Evolutionary conservation across 2,888 invertebrate genomes (phyloP), one percentile per base, ranked within the genome.

Genomic region (Netelia melanura): DNA sequence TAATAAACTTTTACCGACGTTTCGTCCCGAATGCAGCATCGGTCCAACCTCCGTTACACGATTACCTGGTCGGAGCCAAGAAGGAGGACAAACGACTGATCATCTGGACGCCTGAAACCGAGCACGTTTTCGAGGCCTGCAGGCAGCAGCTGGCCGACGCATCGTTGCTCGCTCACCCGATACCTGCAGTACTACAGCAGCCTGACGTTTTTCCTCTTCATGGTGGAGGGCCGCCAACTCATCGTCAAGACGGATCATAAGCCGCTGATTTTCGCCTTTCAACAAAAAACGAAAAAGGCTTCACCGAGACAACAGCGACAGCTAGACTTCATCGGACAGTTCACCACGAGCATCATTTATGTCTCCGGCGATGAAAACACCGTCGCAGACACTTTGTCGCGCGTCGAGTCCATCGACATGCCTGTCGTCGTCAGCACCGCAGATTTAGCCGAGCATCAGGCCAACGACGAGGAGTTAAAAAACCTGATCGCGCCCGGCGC

Each of bases 1-100:
- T 78, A 1, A 74, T 79, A 0, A 81, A 81, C 6, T 86, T 84
- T 38, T 85, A 85, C 2, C 52, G 82, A 30, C 68, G 83, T 1
- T 84, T 84, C n/a, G 3, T 81, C 0, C 54, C n/a, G 0, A 54
- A 81, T 23, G 84, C 80, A 0, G 77, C 83, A 1, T 0, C 10
- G 1, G 21, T 58, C 9, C 84, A 81, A 5, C 67, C 77, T 0
- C 80, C 81, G 0, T 43, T 86, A 0, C 62, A 68, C 52, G 54
- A 11, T 0, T 25, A 74, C 1, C 10, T 65, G 5, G 44, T 54
- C 25, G 83, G 79, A 0, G 79, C 83, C 0, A 74, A 78, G 52
- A 80, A 72, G 38, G 52, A 70, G 1, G 86, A 83, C 8, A 86
- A 78, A 38, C 76, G 77, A 0, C 44, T 38, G 3, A 54, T 81